phyloP scores from a whole-genome alignment of 2,888 invertebrate genomes.

The Coelogynopora nodosa region DNA sequence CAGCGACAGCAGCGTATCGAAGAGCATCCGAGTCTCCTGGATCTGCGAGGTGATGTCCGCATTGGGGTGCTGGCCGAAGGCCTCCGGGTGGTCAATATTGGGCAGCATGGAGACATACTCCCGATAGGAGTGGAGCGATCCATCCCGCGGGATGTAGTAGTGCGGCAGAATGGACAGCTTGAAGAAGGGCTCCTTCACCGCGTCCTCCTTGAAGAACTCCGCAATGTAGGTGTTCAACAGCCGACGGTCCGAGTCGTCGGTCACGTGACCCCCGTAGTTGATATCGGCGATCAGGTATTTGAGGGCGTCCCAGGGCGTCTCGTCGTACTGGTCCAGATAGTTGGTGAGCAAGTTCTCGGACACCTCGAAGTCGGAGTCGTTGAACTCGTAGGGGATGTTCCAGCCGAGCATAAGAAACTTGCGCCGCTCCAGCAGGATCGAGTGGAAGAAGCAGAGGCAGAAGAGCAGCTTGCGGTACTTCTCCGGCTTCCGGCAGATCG shows the following conservation, averaged over 20 bases:
- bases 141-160: slow-evolving; percentile 79
- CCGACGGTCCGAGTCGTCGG: slow-evolving; percentile 72
- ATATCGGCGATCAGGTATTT: slow-evolving; percentile 82
- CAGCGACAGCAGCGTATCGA: slow-evolving; percentile 74
- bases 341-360: slow-evolving; percentile 76
- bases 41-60: slow-evolving; percentile 82
- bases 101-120: slow-evolving; percentile 77
- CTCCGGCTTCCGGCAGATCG: slow-evolving; percentile 68
- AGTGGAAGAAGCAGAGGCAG: slow-evolving; percentile 79
- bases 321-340: slow-evolving; percentile 80
- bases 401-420: slow-evolving; percentile 83
- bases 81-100: slow-evolving; percentile 76
- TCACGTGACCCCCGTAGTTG: slow-evolving; percentile 81
- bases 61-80: slow-evolving; percentile 82
- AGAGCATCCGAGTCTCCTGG: slow-evolving; percentile 73
- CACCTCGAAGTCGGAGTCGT: slow-evolving; percentile 84
- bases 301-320: slow-evolving; percentile 83
- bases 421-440: slow-evolving; percentile 76
- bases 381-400: slow-evolving; percentile 83
- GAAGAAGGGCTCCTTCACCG: slow-evolving; percentile 68
- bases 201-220: slow-evolving; percentile 75
- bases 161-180: slow-evolving; percentile 71
- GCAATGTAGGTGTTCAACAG: slow-evolving; percentile 77
- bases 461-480: slow-evolving; percentile 73
- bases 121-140: slow-evolving; percentile 74